These are phyloP conservation scores for Listronotus bonariensis DNA, from an alignment of 1,140 invertebrate genomes.

Conservation along the genomic window DNA sequence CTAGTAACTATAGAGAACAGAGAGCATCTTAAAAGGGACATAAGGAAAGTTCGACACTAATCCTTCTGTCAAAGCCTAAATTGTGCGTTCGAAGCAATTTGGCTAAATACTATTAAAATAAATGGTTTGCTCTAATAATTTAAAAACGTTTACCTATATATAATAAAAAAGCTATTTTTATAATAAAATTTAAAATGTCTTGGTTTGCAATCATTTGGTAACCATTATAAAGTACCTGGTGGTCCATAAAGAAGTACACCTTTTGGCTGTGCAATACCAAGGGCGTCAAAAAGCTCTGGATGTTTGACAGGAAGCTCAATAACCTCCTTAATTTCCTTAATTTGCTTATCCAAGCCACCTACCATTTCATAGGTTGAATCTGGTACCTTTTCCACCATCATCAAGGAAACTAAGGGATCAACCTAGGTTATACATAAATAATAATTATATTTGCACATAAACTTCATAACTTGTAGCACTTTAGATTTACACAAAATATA, in stretches of 20 bases:
- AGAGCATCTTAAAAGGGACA: too few species aligned
- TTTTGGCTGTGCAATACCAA: slow-evolving; percentile 99
- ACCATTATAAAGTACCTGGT: slow-evolving; percentile 66
- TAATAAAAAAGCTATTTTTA: too few species aligned
- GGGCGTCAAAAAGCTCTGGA: slow-evolving; percentile 98
- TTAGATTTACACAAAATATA: background rate
- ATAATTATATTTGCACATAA: background rate
- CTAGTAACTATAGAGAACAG: too few species aligned
- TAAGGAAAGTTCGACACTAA: too few species aligned
- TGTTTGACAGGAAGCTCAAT: slow-evolving; percentile 99
- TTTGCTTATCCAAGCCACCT: slow-evolving; percentile 98
- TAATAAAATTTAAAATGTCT: too few species aligned
- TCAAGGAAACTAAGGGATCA: slow-evolving; percentile 98
- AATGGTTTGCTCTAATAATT: too few species aligned
- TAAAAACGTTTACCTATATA: too few species aligned
- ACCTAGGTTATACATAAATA: slow-evolving; percentile 63
- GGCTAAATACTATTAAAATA: too few species aligned
- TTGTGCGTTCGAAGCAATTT: too few species aligned
- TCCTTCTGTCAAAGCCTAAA: too few species aligned
- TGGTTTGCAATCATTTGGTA: too few species aligned
- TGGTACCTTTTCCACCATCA: slow-evolving; percentile 99
- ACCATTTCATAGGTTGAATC: slow-evolving; percentile 99
- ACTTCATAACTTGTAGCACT: background rate
- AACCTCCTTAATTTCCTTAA: slow-evolving; percentile 99
- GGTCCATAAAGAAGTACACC: slow-evolving; percentile 98